Evolutionary conservation across 2,113 vertebrate genomes (phyloP), one percentile per base, ranked within the genome.

Genomic region (Sphyrna mokarran): DNA sequence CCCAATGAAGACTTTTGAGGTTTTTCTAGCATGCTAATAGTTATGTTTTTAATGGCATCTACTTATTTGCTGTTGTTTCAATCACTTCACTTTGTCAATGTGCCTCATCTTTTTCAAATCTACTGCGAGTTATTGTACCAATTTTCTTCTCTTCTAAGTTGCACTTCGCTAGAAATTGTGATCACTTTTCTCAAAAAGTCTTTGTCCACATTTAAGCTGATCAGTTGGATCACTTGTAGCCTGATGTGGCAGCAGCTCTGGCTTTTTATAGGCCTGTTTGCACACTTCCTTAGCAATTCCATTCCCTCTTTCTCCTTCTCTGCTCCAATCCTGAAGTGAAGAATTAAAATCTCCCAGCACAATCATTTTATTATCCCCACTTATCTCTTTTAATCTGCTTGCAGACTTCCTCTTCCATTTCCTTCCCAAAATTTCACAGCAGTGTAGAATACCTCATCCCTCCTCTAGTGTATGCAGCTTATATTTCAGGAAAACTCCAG

Each of bases 301-400:
- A 63, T 91, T 91, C 89, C 58, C 58, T 29, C n/a, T 7, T 63
- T 66, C 61, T 63, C 61, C 61, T 16, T n/a, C 61, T 91, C 61
- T 91, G 61, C 33, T 18, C 89, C 89, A 91, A 66, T 37, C 58
- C 89, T 66, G 63, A 16, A 61, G 14, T 37, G 29, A 6, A 78
- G 13, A 78, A 78, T 78, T 78, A 37, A 54, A 89, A 89, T 91
- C 89, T 63, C 89, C n/a, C 89, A 63, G 89, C 63, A 63, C 89
- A 91, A 37, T n/a, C 61, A 63, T 91, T 83, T 83, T 91, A 33
- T 91, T 66, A 0, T 91, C 16, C 14, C 61, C 7, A n/a, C 61
- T 91, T 26, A 66, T 61, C 29, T 54, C 22, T 54, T 89, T 58
- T 54, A 33, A 89, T 89, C 48, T 58, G 48, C 16, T 54, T 90